Evolutionary conservation across 2,797 vertebrate species (phyloP), one percentile per base, ranked within the genome.

Genomic region (Pseudochirops cupreus): DNA sequence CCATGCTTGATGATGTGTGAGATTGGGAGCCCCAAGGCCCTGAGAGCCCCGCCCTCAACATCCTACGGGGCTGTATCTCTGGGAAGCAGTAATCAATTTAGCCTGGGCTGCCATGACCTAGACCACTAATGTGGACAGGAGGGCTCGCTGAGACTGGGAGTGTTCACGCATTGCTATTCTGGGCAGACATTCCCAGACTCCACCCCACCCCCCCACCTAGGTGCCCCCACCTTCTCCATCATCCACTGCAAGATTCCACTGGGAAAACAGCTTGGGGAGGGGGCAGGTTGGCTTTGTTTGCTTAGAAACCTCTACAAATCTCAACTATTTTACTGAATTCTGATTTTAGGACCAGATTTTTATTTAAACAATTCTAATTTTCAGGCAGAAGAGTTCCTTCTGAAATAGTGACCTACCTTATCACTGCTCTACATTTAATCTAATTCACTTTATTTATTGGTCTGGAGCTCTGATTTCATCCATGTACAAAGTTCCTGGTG

Each of bases 1-100:
- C 11, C 87, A 31, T 56, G 89, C 54, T 92, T 97, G 96, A 96
- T 96, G 96, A 97, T 96, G 97, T 96, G 96, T 94, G 97, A 96
- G 96, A 96, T 93, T 91, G 94, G 97, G 96, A 96, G 96, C 91
- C 94, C 93, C 53, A 16, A 1, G 62, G 94, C 92, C 33, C 95
- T 58, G 39, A 33, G 95, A 57, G 87, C 59, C 55, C 93, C 56
- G 90, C 3, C 0, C 89, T 62, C 96, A 93, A 57, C 95, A 56
- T 96, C 97, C 97, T 94, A 29, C 93, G 62, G 52, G 95, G 91
- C 58, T 58, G 92, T 92, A 16, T 92, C 95, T 95, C 94, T 94
- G 56, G 90, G 59, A 58, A 5, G 3, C 1, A 55, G 93, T 53
- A 6, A 97, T 97, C 96, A 57, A 96, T 95, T 0, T 56, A 50